Evolutionary conservation across 1,140 invertebrate genomes (phyloP), one percentile per base, ranked within the genome.

Genomic region (Calliphora vicina): DNA sequence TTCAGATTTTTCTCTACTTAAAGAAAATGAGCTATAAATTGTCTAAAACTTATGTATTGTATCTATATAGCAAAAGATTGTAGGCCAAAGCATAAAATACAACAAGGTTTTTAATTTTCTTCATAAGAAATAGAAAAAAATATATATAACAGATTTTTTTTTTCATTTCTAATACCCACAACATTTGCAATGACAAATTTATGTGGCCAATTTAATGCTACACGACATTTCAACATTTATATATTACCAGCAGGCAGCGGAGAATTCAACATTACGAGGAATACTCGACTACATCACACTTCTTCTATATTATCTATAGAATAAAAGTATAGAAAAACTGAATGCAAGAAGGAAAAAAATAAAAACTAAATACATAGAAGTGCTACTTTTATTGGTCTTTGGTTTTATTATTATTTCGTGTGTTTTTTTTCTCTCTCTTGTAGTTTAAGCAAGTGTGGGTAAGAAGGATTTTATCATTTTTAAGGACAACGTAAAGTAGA

Each of bases 151-250:
- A 29, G 12, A 45, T 29, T 74, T 74, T 29, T 35, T 35, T 43
- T 43, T 25, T 13, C 74, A 78, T 43, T 78, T 78, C 35, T 43
- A 78, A 23, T 43, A 43, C 35, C 20, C n/a, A 67, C 20, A 67
- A 8, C 74, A 25, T n/a, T 35, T 35, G 15, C 27, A 76, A 78
- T 78, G 74, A 78, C 74, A 78, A 78, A 78, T 78, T 78, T 78
- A 78, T 78, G 74, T 43, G 74, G 74, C 35, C 74, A 78, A 78
- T 78, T 78, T 78, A 78, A 78, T 78, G 74, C 35, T 23, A 78
- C 74, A 78, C 74, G 74, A 78, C 35, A 25, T 78, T 45, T 43
- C 74, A 43, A 45, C 74, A 78, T 78, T 35, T 45, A 78, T 78
- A 78, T 45, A 45, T n/a, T 10, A 67, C 61, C 9, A 61, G 13